A percentile compares a stretch with the other conserved stretches of the same genome.
phyloP scores from a whole-genome alignment of 2,888 invertebrate species.

The Hirtodrosophila alboralis region DNA sequence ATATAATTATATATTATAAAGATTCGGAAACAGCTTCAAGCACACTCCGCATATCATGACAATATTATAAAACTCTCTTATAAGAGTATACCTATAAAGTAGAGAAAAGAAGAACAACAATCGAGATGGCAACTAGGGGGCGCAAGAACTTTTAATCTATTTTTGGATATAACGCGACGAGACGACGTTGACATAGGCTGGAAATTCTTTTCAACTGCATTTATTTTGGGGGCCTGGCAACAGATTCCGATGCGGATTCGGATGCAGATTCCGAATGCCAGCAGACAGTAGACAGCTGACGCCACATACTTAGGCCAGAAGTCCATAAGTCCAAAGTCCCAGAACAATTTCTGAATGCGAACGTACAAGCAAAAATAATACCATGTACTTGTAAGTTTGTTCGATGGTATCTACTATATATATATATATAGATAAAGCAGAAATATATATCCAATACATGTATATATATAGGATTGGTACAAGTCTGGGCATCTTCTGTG shows the following conservation, averaged over 20 bases:
- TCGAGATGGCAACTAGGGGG: slow-evolving; percentile 16
- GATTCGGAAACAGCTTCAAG: no score
- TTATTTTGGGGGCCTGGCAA: slow-evolving; percentile 49
- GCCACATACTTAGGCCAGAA: slow-evolving; percentile 39
- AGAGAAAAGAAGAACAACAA: neutral
- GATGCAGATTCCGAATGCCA: slow-evolving; percentile 27
- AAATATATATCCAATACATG: neutral
- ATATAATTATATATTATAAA: no score
- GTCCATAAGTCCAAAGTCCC: slow-evolving; percentile 46
- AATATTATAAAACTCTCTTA: no score
- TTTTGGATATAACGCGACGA: slow-evolving; percentile 48
- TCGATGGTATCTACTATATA: no score
- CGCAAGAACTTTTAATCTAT: slow-evolving; percentile 52
- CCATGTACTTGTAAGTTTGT: neutral
- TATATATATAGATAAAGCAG: neutral
- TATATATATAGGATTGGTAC: neutral
- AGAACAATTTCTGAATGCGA: slow-evolving; percentile 20
- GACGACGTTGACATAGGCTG: slow-evolving; percentile 71
- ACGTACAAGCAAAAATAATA: slow-evolving; percentile 25
- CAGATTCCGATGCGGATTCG: slow-evolving; percentile 31
- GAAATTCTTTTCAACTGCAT: slow-evolving; percentile 55
- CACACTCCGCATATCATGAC: no score
- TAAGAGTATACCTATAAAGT: neutral
- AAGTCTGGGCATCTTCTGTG: slow-evolving; percentile 19
- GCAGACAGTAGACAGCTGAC: slow-evolving; percentile 47